A percentile compares a stretch with the other conserved stretches of the same genome.
Evolutionary conservation across 2,113 vertebrate genomes (phyloP).

Genomic region (Microtus montanus): DNA sequence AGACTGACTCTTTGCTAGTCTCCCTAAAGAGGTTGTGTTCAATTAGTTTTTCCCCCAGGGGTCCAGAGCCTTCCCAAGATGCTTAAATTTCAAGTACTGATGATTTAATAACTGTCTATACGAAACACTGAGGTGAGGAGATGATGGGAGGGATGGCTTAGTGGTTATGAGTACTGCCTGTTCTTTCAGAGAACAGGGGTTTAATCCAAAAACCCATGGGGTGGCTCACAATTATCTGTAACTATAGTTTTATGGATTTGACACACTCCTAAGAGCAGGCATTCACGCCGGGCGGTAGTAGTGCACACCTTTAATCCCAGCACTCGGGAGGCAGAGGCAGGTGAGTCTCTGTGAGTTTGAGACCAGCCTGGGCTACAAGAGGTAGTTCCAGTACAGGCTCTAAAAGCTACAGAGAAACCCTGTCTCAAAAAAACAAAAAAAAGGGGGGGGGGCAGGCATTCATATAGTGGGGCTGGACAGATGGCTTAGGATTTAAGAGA

Average conservation of each 20-base stretch:
- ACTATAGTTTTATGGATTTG: no score
- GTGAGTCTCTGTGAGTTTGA: no score
- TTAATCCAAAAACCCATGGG: background rate
- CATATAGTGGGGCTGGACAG: background rate
- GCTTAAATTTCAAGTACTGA: background rate
- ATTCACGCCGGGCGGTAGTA: no score
- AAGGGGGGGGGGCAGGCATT: no score
- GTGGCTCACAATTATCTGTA: no score
- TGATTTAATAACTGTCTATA: background rate
- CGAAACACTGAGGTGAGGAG: background rate
- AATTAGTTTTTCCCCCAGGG: background rate
- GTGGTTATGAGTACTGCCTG: background rate
- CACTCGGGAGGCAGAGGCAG: no score
- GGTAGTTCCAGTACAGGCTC: no score
- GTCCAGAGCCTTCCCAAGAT: background rate
- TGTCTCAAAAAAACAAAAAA: no score
- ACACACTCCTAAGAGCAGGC: no score
- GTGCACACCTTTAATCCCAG: no score
- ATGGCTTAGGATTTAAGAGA: background rate
- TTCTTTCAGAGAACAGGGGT: background rate
- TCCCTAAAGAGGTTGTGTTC: background rate
- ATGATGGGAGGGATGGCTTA: background rate
- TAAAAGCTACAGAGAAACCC: no score
- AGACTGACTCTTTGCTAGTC: background rate
- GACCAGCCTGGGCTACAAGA: no score